phyloP scores from a whole-genome alignment of 1,140 invertebrate genomes.

The Drosophila aff. region DNA sequence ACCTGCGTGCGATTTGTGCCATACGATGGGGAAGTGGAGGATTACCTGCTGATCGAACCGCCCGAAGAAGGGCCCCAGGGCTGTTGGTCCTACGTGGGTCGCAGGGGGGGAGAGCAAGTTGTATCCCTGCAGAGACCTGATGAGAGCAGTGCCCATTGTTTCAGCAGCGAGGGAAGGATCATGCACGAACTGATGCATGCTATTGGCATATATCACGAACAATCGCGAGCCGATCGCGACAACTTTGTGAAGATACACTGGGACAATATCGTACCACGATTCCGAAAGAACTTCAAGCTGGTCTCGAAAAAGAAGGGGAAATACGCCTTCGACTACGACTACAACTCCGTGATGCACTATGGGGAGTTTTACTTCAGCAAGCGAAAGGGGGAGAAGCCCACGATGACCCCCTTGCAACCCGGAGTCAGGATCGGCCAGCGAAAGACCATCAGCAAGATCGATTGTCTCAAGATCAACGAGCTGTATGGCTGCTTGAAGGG shows the following conservation, averaged over 20 bases:
- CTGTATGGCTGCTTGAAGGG: conserved; percentile 88
- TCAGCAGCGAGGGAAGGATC: conserved; percentile 89
- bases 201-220: conserved; percentile 94
- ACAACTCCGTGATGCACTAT: conserved; percentile 91
- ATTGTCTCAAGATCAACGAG: conserved; percentile 90
- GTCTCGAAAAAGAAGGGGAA: conserved; percentile 89
- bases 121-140: conserved; percentile 87
- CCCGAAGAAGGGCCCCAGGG: conserved; percentile 89
- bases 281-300: conserved; percentile 89
- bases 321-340: conserved; percentile 89
- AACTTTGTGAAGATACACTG: conserved; percentile 90
- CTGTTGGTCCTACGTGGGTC: conserved; percentile 93
- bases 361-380: conserved; percentile 87
- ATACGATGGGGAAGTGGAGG: conserved; percentile 88
- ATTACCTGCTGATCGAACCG: conserved; percentile 90
- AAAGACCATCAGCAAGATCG: conserved; percentile 88
- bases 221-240: conserved; percentile 92
- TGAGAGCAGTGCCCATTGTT: conserved; percentile 87
- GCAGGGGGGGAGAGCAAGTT: conserved; percentile 86
- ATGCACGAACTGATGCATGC: conserved; percentile 95
- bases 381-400: conserved; percentile 78
- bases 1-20: conserved; percentile 91
- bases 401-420: conserved; percentile 87
- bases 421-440: conserved; percentile 88
- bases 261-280: conserved; percentile 89